A percentile compares a stretch with the other conserved stretches of the same genome.
Evolutionary conservation across 2,797 vertebrate genomes (phyloP).

Genomic region (Ibycter americanus): DNA sequence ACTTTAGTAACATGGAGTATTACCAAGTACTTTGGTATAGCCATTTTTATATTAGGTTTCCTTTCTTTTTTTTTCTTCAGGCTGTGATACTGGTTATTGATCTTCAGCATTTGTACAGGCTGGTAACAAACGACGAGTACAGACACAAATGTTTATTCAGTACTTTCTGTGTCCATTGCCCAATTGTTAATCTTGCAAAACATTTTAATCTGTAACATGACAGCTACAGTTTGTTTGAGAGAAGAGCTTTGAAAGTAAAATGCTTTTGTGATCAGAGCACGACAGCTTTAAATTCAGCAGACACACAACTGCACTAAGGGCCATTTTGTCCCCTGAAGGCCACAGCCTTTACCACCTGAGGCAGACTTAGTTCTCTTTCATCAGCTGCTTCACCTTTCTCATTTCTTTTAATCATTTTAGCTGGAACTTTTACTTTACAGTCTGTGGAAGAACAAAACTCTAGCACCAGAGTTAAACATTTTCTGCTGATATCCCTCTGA

Average conservation of each 20-base stretch:
- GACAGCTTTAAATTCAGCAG: neutral
- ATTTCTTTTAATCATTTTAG: neutral
- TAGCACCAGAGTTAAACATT: neutral
- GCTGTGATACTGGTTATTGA: neutral
- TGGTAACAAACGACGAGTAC: neutral
- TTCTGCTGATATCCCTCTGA: neutral
- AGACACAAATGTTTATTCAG: neutral
- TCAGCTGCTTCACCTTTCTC: neutral
- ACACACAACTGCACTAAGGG: neutral
- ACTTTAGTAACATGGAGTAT: neutral
- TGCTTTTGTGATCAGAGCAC: neutral
- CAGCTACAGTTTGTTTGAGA: neutral
- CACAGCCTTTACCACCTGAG: neutral
- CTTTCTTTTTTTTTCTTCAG: no score
- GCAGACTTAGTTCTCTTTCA: neutral
- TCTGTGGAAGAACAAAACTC: neutral
- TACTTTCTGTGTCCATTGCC: neutral
- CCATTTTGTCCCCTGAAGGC: neutral
- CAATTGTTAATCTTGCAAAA: neutral
- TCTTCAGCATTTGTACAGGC: neutral
- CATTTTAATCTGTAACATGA: neutral
- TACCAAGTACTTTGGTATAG: neutral
- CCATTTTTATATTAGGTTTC: neutral
- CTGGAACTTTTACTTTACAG: neutral
- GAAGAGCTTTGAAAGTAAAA: neutral